Evolutionary conservation across 1,140 invertebrate genomes (phyloP).

Genomic region (Zaprionus kolodkinae): DNA sequence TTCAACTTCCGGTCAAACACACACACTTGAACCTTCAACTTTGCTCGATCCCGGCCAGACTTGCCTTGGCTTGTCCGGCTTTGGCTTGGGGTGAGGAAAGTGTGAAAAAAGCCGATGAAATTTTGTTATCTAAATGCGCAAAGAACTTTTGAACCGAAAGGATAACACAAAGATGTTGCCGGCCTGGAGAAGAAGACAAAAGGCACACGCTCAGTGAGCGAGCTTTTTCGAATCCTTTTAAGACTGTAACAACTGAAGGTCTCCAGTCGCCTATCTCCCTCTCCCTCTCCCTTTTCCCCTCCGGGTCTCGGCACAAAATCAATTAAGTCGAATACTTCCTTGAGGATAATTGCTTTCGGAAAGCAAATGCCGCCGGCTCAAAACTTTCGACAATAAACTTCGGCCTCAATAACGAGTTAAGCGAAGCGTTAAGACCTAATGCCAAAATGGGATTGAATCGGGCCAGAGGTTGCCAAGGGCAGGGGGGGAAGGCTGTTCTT

Average conservation of each 20-base stretch:
- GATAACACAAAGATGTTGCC: conserved; percentile 47
- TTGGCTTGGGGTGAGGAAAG: conserved; percentile 52
- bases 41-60: conserved; percentile 25
- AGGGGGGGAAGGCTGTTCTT: conserved; percentile 3
- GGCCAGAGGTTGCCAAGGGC: not conserved
- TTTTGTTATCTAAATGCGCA: conserved; percentile 78
- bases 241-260: conserved; percentile 64
- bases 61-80: conserved; percentile 5
- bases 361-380: conserved; percentile 62
- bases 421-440: conserved; percentile 80
- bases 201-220: conserved; percentile 62
- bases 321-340: conserved; percentile 82
- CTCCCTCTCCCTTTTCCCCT: not conserved
- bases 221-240: conserved; percentile 80
- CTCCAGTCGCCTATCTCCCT: not conserved
- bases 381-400: conserved; percentile 79
- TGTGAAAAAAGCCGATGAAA: conserved; percentile 78
- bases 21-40: conserved; percentile 68
- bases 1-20: conserved; percentile 71
- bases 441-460: conserved; percentile 56
- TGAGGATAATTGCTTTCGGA: conserved; percentile 79
- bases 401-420: conserved; percentile 75
- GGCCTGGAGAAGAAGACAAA: conserved; percentile 37
- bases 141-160: conserved; percentile 69
- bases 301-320: conserved; percentile 54